Percentiles rank a stretch among this genome's conserved stretches.
Conservation (phyloP, 2,113 vertebrate species). For the Pogona vitticeps region DNA sequence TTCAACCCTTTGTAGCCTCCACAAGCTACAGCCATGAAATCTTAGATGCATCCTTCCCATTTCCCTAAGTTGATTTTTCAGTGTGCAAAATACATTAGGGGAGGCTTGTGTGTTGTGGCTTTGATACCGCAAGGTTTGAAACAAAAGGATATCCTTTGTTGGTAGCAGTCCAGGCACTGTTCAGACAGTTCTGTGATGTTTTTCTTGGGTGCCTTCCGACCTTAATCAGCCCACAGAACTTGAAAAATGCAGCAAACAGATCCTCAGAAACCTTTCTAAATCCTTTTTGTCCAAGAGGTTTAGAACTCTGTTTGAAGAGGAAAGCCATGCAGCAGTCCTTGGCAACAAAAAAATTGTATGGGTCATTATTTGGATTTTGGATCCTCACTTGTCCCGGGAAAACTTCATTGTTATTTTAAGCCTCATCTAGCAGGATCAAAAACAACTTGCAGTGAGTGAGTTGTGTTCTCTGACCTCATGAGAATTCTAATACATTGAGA, state of each 20-base stretch:
- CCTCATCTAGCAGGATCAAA: not conserved
- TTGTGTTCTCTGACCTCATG: no score
- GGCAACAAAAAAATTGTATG: not conserved
- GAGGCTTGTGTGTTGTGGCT: not conserved
- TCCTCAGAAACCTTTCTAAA: slow-evolving; percentile 2
- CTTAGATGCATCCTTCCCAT: slow-evolving; percentile 23
- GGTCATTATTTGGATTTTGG: not conserved
- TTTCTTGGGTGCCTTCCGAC: slow-evolving; percentile 19
- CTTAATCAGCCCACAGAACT: slow-evolving; percentile 4
- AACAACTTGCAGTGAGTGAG: no score
- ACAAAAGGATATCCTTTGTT: slow-evolving; percentile 15
- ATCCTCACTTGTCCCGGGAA: not conserved
- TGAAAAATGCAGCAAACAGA: not conserved
- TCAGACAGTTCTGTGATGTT: slow-evolving; percentile 18
- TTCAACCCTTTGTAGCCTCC: slow-evolving; percentile 15
- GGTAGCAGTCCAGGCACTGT: not conserved
- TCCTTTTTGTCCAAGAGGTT: not conserved
- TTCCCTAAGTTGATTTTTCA: slow-evolving; percentile 21
- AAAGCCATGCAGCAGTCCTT: not conserved
- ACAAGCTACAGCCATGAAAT: slow-evolving; percentile 14
- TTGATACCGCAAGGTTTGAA: slow-evolving; percentile 12
- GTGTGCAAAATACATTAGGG: slow-evolving; percentile 29
- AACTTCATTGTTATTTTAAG: not conserved
- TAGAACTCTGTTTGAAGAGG: slow-evolving; percentile 7
- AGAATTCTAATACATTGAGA: no score